Conservation (phyloP, 2,113 vertebrate genomes). For the Passer montanus region DNA sequence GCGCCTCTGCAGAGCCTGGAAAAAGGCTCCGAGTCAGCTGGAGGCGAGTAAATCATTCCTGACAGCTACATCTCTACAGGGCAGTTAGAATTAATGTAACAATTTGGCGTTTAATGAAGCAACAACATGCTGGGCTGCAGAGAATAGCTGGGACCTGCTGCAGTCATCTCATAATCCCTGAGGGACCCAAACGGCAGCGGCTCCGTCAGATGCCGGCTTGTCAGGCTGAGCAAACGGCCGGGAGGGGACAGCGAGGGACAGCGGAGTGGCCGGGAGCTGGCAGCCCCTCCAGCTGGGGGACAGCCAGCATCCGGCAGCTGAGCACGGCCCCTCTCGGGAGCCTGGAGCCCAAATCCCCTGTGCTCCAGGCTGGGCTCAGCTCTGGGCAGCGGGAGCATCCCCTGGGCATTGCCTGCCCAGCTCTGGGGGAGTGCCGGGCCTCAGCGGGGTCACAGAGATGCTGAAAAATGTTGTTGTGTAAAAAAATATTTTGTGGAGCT, state of each 20-base stretch:
- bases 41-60: constrained; percentile 84
- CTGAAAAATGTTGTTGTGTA: fast-evolving
- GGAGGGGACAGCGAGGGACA: not conserved
- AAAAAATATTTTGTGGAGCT: not conserved
- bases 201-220: constrained; percentile 54
- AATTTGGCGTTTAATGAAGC: constrained; percentile 91
- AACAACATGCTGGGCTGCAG: constrained; percentile 60
- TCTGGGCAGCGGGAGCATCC: not conserved
- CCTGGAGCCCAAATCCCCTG: fast-evolving
- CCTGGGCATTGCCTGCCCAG: fast-evolving
- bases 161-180: constrained; percentile 22
- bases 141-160: constrained; percentile 53
- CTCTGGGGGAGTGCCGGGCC: not conserved
- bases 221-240: not conserved
- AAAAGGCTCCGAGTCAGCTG: constrained; percentile 74
- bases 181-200: constrained; percentile 51
- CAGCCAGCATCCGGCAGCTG: not conserved
- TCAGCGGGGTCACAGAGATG: not conserved
- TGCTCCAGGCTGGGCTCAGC: not conserved
- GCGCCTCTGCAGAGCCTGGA: not conserved
- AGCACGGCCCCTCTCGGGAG: not conserved
- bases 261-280: not conserved
- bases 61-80: constrained; percentile 90
- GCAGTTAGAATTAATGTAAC: constrained; percentile 87
- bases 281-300: not conserved